These are phyloP conservation scores for Galeopterus variegatus DNA, from an alignment of 2,113 vertebrate species.

Conservation along the genomic window DNA sequence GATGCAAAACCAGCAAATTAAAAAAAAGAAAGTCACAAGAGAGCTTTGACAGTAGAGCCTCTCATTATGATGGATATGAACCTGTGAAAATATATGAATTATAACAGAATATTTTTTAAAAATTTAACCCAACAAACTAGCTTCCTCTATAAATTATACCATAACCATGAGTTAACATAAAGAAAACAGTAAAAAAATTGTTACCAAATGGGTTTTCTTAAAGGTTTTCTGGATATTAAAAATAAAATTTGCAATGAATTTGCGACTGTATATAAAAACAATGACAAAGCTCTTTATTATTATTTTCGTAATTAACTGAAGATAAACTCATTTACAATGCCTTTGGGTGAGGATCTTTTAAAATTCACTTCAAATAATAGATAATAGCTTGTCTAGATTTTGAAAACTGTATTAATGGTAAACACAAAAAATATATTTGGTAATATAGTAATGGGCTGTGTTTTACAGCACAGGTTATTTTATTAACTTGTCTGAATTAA, in stretches of 20 bases:
- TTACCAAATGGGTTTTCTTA: not conserved
- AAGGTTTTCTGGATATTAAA: slow-evolving; percentile 48
- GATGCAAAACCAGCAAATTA: not conserved
- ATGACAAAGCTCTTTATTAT: slow-evolving; percentile 23
- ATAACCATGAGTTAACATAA: not conserved
- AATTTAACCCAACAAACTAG: not conserved
- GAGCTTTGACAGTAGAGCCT: not conserved
- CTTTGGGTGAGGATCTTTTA: slow-evolving; percentile 11
- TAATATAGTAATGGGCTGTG: not conserved
- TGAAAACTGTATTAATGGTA: not conserved
- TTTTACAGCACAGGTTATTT: not conserved
- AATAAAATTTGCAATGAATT: not conserved
- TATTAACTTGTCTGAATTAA: slow-evolving; percentile 28
- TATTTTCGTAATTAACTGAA: slow-evolving; percentile 27
- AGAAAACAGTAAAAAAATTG: slow-evolving; percentile 39
- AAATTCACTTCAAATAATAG: slow-evolving; percentile 31
- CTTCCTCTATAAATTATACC: not conserved
- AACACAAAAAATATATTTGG: slow-evolving; percentile 2
- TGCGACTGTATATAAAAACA: not conserved
- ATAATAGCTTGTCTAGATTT: not conserved
- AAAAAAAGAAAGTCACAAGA: not conserved
- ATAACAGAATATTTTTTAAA: not conserved
- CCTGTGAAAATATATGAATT: slow-evolving; percentile 28
- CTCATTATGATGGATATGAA: not conserved
- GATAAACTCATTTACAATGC: not conserved